These are phyloP conservation scores for Bryconaethiops microstoma DNA, from an alignment of 2,797 vertebrate species.

Conservation along the genomic window DNA sequence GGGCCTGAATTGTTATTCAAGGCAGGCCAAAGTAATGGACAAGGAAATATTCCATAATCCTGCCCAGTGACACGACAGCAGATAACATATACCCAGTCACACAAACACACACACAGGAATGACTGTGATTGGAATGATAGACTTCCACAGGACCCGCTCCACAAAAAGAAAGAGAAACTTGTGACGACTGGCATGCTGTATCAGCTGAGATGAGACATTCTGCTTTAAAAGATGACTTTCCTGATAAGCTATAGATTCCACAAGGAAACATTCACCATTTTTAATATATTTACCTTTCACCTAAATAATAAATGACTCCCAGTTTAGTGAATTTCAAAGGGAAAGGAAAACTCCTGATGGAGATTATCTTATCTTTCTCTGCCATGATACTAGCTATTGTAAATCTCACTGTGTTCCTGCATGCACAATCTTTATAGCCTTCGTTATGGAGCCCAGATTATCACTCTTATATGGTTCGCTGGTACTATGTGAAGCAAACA, in stretches of 20 bases:
- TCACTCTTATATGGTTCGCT: neutral
- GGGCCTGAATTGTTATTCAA: constrained; percentile 16
- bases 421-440: neutral
- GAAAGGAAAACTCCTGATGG: neutral
- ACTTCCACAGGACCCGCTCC: neutral
- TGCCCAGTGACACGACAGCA: neutral
- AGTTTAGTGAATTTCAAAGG: constrained; percentile 6
- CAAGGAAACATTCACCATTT: neutral
- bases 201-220: neutral
- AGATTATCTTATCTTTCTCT: neutral
- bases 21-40: constrained; percentile 14
- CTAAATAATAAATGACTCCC: constrained; percentile 21
- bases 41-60: constrained; percentile 7
- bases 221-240: constrained; percentile 8
- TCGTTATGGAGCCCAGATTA: neutral
- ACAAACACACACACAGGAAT: constrained; percentile 11
- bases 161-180: constrained; percentile 4
- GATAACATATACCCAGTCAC: constrained; percentile 41
- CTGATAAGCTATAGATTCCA: constrained; percentile 15
- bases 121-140: constrained; percentile 25
- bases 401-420: neutral
- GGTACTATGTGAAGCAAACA: neutral
- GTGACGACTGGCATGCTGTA: constrained; percentile 8
- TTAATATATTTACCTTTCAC: neutral
- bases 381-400: neutral